These are phyloP conservation scores for Pachliopta kotzebuea DNA, from an alignment of 2,888 invertebrate species.

Conservation along the genomic window DNA sequence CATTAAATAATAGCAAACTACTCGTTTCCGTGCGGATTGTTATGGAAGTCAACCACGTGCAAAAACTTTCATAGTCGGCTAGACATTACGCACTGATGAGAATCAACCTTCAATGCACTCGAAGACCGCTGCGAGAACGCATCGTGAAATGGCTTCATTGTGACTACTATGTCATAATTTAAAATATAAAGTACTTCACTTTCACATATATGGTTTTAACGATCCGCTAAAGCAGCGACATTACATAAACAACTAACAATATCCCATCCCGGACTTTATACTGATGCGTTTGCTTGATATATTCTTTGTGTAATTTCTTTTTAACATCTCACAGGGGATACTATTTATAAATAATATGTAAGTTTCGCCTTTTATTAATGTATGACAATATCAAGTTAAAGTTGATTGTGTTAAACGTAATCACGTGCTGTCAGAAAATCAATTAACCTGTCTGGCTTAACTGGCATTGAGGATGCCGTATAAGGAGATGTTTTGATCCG, in stretches of 20 bases:
- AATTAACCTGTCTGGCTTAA: conserved; percentile 41
- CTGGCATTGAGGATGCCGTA: conserved; percentile 59
- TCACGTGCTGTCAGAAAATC: conserved; percentile 43
- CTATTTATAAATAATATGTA: no score
- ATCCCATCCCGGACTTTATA: conserved; percentile 14
- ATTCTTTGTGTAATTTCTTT: no score
- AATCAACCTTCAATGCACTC: conserved; percentile 62
- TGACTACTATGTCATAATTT: conserved; percentile 36
- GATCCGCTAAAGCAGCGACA: conserved; percentile 28
- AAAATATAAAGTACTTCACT: conserved; percentile 35
- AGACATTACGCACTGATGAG: conserved; percentile 37
- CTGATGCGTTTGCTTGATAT: neutral
- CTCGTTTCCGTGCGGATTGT: conserved; percentile 19
- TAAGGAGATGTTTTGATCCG: conserved; percentile 63
- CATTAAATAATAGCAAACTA: conserved; percentile 10
- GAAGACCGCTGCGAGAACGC: conserved; percentile 48
- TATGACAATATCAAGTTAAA: neutral
- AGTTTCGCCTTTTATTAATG: neutral
- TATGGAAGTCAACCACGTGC: conserved; percentile 3
- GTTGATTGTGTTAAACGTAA: conserved; percentile 1
- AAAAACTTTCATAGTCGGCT: conserved; percentile 19
- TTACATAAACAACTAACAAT: conserved; percentile 28
- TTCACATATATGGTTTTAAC: conserved; percentile 35
- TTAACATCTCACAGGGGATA: no score
- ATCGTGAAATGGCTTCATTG: conserved; percentile 45